Evolutionary conservation across 2,113 vertebrate species (phyloP), one percentile per base, ranked within the genome.

Genomic region (Pteronura brasiliensis): DNA sequence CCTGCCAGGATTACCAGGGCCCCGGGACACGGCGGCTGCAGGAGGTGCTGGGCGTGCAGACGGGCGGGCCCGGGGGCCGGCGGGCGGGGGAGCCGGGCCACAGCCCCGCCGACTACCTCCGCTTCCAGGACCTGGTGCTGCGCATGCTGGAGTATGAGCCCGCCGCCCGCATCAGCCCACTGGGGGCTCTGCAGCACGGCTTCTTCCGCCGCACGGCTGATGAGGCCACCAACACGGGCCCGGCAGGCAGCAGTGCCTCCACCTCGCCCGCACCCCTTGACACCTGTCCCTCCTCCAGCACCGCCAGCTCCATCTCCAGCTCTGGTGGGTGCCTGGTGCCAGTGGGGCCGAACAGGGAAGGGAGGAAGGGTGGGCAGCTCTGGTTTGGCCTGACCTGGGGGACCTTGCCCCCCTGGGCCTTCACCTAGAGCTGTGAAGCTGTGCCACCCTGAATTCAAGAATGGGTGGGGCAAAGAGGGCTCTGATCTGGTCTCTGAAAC

Each of bases 131-230:
- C 98, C 98, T 99, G 99, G 99, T 99, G 98, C 98, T 99, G 98
- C 99, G 99, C 98, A 99, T 99, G 99, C 98, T 99, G 99, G 99
- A 99, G 98, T 99, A 99, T 63, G 99, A 99, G 98, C 99, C 99
- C 25, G 99, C 99, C 97, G 99, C 99, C 95, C 99, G 99, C 94
- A 99, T 99, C 99, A 99, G 99, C 71, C 99, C 99, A 71, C 99
- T 99, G 98, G 99, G 99, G 92, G 99, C 99, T 94, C 99, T 99
- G 98, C 99, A 99, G 99, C 99, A 99, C 98, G 99, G 99, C 98
- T 99, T 99, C 99, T 99, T 99, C 98, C 99, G 99, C 98, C 99
- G 99, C 98, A 99, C 99, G n/a, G 99, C 99, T 77, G 99, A 99
- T 82, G 99, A 99, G 98, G 99, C 99, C 98, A 99, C 99, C 98